Base-by-base conservation (phyloP, 2,113 vertebrate genomes). In the Chaetodon trifascialis region DNA sequence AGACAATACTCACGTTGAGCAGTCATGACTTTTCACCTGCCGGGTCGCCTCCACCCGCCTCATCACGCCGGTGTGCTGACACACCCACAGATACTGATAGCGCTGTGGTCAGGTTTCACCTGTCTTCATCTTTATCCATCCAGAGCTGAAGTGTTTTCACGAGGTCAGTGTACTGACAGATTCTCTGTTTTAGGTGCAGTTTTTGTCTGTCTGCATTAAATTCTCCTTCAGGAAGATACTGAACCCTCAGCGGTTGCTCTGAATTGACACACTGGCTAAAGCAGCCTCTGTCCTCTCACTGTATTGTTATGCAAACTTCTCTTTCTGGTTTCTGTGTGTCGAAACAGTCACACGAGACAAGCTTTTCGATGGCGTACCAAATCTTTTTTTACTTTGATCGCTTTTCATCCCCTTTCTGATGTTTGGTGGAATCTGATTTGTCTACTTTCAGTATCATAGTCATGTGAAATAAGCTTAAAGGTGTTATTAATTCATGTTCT, bases 1-100 rank as follows among this genome's bases (percentile, higher is more conserved):
- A 17, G 12, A 16, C 44, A 23, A 19, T 10, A 36, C 46, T 15
- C 7, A 5, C 69, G 23, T 17, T 76, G 14, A 58, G 55, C 69
- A 52, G 62, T 68, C 23, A 12, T 58, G 55, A 73, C 67, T 72
- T 73, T 23, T 73, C 59, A 73, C 72, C 51, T 42, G 63, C 64
- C 44, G 17, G 1, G 4, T 34, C 60, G 51, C 54, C 74, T 76
- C 38, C 40, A n/a, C 64, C 59, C 58, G 44, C 51, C 2, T 17
- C 9, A n/a, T 42, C 59, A 12, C 16, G 12, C 42, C 16, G 38
- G 10, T 17, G 19, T 11, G 23, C 7, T 36, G 59, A 83, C 83
- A 76, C 79, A 72, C 79, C 79, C 36, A 5, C 21, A 60, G 3
- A 71, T 63, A 38, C 62, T 46, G 44, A 46, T 51, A 54, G 38